Base-by-base conservation (phyloP, 2,797 vertebrate species). In the Todus mexicanus region DNA sequence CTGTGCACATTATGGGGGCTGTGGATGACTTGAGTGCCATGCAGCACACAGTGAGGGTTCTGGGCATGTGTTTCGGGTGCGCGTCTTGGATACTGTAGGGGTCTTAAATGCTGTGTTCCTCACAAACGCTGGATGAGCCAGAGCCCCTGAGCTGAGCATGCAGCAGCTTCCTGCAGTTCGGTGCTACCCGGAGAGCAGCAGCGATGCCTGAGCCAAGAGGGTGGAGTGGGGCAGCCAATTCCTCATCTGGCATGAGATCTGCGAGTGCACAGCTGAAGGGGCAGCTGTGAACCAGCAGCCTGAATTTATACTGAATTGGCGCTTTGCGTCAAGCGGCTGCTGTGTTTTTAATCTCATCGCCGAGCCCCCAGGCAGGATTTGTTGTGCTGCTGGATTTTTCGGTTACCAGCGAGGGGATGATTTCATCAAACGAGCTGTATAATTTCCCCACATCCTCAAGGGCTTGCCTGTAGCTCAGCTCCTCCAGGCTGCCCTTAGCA, bases 91-190 rank as follows among this genome's bases (percentile, higher is more conserved):
- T 53, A 72, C 53, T 68, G 59, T 2, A 4, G 53, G 21, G 38
- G 10, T 17, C 21, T 20, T 31, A 22, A 31, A 22, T 0, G 3
- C 37, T 4, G 54, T 4, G 25, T 7, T 0, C 10, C 1, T 1
- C 5, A 0, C 1, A 11, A 7, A 26, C 0, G 14, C 15, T 7
- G 0, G 25, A 3, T n/a, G 8, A 6, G 29, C 1, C 1, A 0
- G 8, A 29, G 25, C 38, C 33, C 35, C 57, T 2, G 68, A 23
- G n/a, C 21, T 4, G 33, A 59, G 57, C 1, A 4, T 18, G 37
- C 1, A 17, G 47, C 51, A 43, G 27, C 27, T 31, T 17, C 12
- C 0, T 1, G 9, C 21, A 0, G 3, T 0, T 3, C 0, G 12
- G 0, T 1, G 43, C 80, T 20, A 38, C 26, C n/a, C 1, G 43